Base-by-base conservation (phyloP, 1,140 invertebrate species). In the Drosophila seguyi region DNA sequence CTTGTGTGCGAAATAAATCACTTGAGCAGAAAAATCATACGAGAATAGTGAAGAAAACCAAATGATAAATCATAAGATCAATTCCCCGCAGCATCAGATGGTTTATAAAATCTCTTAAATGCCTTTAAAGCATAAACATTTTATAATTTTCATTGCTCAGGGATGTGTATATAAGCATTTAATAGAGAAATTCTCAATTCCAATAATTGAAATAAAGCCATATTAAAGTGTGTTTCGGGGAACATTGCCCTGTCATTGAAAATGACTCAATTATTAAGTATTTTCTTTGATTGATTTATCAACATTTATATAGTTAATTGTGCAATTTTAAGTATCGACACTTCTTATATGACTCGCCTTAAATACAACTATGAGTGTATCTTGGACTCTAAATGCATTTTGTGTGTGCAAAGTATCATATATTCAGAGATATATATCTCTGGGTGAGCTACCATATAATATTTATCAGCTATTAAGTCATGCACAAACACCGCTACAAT, bases 391-490 rank as follows among this genome's bases (percentile, higher is more conserved):
- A 55, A 68, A 29, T 77, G 85, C 72, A 88, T 71, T 50, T 6
- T 78, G 81, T 65, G 66, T 39, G 45, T 38, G 47, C 52, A 45
- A 44, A 69, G 71, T 61, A 61, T 47, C 71, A 53, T 61, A 25
- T 53, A 39, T 10, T 25, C 20, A 7, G 16, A 34, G 34, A 58
- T 69, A 38, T 66, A 34, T 58, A 41, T 58, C 42, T 36, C 27
- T 18, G 52, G 22, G 36, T 41, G 42, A 76, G 53, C 73, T 63
- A 60, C 47, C 79, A 76, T 73, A 78, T 59, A 80, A 36, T 63
- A 86, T 87, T 87, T 87, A 86, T 86, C 75, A 81, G 82, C 83
- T 81, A 86, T 87, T 86, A 87, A 87, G 83, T 87, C 83, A 86
- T 75, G 71, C 38, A 82, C 55, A 66, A 53, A 44, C 41, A 59